Evolutionary conservation across 1,140 invertebrate species (phyloP).

Genomic region (Apis florea): DNA sequence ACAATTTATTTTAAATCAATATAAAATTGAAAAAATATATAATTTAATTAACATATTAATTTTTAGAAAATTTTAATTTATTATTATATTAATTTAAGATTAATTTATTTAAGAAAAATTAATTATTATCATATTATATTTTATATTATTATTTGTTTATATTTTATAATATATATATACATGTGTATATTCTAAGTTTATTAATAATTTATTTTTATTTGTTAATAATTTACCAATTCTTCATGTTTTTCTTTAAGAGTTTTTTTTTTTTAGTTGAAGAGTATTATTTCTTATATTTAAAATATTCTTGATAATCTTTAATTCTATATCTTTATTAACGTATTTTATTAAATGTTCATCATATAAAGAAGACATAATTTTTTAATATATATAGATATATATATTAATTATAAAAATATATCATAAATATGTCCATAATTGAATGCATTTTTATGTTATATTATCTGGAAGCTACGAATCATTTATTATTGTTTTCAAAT

Average conservation of each 20-base stretch:
- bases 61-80: too few species aligned
- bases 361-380: not conserved
- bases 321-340: conserved; percentile 49
- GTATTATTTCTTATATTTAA: conserved; percentile 18
- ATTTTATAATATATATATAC: too few species aligned
- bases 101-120: too few species aligned
- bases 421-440: not conserved
- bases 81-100: too few species aligned
- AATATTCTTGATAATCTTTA: conserved; percentile 47
- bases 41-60: too few species aligned
- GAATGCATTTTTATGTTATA: too few species aligned
- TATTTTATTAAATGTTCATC: conserved; percentile 22
- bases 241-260: conserved; percentile 44
- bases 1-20: conserved; percentile 6
- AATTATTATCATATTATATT: too few species aligned
- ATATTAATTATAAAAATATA: not conserved
- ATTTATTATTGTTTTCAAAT: not conserved
- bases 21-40: not conserved
- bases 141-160: too few species aligned
- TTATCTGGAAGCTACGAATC: not conserved
- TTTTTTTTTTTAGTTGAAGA: conserved; percentile 37
- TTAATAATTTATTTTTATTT: not conserved
- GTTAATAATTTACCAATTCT: conserved; percentile 56
- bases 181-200: not conserved
- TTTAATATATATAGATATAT: not conserved